These are phyloP conservation scores for Larimichthys polyactis DNA, from an alignment of 2,113 vertebrate genomes.

Conservation along the genomic window DNA sequence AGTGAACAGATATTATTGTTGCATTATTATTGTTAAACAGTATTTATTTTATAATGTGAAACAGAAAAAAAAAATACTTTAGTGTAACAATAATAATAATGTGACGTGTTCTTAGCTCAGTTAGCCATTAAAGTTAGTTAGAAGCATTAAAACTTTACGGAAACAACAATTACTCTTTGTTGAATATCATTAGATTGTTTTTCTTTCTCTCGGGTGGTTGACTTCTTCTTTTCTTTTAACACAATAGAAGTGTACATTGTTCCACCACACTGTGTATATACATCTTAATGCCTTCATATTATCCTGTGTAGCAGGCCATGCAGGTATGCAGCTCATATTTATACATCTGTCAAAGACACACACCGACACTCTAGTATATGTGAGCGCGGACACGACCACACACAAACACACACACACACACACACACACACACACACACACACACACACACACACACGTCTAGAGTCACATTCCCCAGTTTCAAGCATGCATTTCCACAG, in stretches of 20 bases:
- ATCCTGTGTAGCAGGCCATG: constrained; percentile 26
- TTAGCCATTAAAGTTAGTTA: neutral
- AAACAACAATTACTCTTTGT: neutral
- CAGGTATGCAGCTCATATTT: constrained; percentile 66
- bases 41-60: neutral
- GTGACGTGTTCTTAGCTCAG: neutral
- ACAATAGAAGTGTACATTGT: constrained; percentile 17
- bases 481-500: constrained; percentile 66
- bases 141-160: too few relatives aligned
- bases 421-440: constrained; percentile 17
- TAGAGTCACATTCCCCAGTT: constrained; percentile 56
- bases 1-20: too few relatives aligned
- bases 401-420: too few relatives aligned
- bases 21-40: too few relatives aligned
- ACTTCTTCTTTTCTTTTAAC: neutral
- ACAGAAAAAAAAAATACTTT: too few relatives aligned
- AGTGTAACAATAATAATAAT: neutral
- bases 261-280: constrained; percentile 2
- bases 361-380: too few relatives aligned
- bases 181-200: neutral
- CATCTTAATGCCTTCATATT: constrained; percentile 11
- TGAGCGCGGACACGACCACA: too few relatives aligned
- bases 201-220: neutral
- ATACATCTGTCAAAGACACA: constrained; percentile 58
- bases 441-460: neutral